Conservation (phyloP, 2,888 invertebrate genomes). For the Labia minor region DNA sequence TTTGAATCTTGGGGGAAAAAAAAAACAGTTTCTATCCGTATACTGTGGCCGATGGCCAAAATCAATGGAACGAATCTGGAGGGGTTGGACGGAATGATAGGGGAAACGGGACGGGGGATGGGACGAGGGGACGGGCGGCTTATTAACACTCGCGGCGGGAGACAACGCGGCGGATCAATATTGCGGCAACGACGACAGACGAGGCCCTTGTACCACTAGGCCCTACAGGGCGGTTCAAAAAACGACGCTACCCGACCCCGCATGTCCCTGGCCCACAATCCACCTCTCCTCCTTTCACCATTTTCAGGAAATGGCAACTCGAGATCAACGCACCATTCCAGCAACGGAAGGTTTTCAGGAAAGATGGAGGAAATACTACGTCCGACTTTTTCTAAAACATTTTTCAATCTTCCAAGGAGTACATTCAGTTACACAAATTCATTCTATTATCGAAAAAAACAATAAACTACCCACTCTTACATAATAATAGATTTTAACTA, state of each 20-base stretch:
- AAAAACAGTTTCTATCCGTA: neutral
- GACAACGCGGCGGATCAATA: constrained; percentile 13
- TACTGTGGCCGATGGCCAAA: constrained; percentile 4
- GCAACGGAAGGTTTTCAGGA: neutral
- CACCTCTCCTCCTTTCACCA: neutral
- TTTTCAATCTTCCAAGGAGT: no score
- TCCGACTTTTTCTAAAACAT: no score
- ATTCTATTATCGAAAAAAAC: no score
- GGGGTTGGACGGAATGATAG: neutral
- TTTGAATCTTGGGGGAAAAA: no score
- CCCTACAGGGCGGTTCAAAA: neutral
- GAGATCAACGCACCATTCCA: neutral
- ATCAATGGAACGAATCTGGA: neutral
- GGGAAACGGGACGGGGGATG: neutral
- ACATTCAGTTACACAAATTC: no score
- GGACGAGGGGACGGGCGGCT: neutral
- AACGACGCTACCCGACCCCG: neutral
- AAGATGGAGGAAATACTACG: no score
- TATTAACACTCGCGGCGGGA: constrained; percentile 13
- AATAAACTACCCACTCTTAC: no score
- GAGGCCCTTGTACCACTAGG: constrained; percentile 4
- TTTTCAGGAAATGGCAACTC: neutral
- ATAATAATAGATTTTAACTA: no score
- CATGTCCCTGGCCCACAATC: neutral
- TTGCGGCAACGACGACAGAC: constrained; percentile 3